Base-by-base conservation (phyloP, 23 tunicate species). In the Halocynthia roretzi region DNA sequence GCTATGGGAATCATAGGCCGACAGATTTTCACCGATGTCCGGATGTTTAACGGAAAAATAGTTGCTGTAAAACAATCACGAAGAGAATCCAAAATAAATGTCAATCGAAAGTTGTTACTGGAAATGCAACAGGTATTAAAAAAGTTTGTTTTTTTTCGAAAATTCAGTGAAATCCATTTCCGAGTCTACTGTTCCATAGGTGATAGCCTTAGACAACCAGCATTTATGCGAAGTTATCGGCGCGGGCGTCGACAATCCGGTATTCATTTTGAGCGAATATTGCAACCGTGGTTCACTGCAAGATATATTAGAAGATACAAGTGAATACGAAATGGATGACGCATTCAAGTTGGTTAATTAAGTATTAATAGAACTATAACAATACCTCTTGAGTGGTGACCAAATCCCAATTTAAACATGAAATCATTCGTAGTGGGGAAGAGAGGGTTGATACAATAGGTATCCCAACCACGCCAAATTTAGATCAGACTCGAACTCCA, bases 151-250 rank as follows among this genome's bases (percentile, higher is more conserved):
- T 44, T 44, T 44, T 44, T 0, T 81, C 19, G 4, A 10, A 20
- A 31, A 31, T 5, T 61, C 8, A 64, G 31, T 18, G 55, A 22
- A 49, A 53, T 8, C 20, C 60, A 48, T 20, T 7, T 53, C 52
- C 6, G 49, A 20, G 0, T 17, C 0, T 4, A 18, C 2, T 15
- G 7, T 53, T 67, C 5, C 67, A 10, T 71, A 91, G 97, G 73
- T 91, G 63, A 76, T 91, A 22, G 62, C 58, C 76, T 63, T 91
- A 56, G 76, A 85, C 23, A 83, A 91, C 52, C 87, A 85, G 58
- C 97, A 91, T 72, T 56, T 91, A 8, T 91, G 97, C 82, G 62
- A 87, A 15, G 81, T 91, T 62, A 81, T 76, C 71, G 97, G 97
- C 15, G 88, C 85, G n/a, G 67, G 86, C 75, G 49, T 85, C 72